These are phyloP conservation scores for Halocaridina rubra DNA, from an alignment of 2,888 invertebrate species.

Conservation along the genomic window DNA sequence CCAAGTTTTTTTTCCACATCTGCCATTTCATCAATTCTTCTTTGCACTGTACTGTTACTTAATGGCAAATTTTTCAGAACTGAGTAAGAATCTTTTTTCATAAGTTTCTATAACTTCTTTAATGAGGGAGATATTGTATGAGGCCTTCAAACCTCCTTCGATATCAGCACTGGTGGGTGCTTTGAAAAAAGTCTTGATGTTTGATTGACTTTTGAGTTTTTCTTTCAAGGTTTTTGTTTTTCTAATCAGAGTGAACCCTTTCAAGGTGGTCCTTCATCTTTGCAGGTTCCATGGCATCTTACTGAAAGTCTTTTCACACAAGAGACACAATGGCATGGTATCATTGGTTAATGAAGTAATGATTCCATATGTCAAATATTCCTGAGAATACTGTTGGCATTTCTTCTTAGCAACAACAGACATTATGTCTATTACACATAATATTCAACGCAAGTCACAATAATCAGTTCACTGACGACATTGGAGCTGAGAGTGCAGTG, in stretches of 20 bases:
- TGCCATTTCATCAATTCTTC: not conserved
- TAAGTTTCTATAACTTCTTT: too few relatives aligned
- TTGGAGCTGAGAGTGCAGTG: not conserved
- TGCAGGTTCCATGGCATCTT: not conserved
- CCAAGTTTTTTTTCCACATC: conserved; percentile 2
- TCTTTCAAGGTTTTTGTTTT: not conserved
- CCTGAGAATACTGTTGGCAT: not conserved
- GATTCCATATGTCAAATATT: not conserved
- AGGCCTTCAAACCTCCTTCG: not conserved
- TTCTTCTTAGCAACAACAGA: not conserved
- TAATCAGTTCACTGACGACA: not conserved
- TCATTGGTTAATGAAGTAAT: not conserved
- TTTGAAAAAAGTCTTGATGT: not conserved
- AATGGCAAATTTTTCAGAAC: not conserved
- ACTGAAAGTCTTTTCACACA: not conserved
- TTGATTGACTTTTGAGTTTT: too few relatives aligned
- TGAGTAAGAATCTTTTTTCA: not conserved
- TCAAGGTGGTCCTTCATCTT: not conserved
- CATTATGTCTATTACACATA: not conserved
- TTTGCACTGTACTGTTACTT: not conserved
- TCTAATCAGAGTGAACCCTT: not conserved
- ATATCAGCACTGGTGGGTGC: not conserved
- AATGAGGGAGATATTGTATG: too few relatives aligned
- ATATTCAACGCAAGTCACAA: not conserved
- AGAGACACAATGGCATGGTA: not conserved